A percentile compares a stretch with the other conserved stretches of the same genome.
phyloP scores from a whole-genome alignment of 2,888 invertebrate species.

The Onchidella celtica region DNA sequence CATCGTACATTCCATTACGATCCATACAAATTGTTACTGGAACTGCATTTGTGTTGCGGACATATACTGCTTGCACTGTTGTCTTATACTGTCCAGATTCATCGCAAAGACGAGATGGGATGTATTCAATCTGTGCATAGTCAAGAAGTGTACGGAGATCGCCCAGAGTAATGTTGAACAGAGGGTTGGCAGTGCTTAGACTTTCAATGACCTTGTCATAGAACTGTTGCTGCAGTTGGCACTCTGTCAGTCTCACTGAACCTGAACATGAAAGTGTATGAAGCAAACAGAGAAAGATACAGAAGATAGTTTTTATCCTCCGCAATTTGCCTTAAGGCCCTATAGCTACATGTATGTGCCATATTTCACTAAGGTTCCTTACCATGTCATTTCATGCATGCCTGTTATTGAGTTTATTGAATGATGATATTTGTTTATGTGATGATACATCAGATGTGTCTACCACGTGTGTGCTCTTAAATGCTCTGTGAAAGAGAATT shows the following conservation, averaged over 20 bases:
- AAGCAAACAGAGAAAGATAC: no score
- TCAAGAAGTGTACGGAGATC: conserved; percentile 6
- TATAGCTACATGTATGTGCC: no score
- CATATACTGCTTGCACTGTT: not conserved
- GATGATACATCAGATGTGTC: no score
- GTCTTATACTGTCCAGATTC: not conserved
- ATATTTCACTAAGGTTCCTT: no score
- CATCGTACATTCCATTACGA: not conserved
- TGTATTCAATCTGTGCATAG: not conserved
- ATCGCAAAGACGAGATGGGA: conserved; percentile 22
- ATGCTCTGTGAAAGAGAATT: no score
- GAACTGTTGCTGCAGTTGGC: conserved; percentile 15
- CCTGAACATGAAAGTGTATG: no score
- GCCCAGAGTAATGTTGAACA: not conserved
- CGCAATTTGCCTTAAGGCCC: no score
- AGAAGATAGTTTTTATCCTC: no score
- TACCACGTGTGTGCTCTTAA: no score
- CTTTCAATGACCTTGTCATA: conserved; percentile 5
- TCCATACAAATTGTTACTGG: conserved; percentile 10
- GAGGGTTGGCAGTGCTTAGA: not conserved
- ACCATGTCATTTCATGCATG: no score
- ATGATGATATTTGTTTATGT: no score
- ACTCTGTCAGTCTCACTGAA: not conserved
- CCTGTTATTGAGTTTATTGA: no score
- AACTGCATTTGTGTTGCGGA: not conserved